phyloP scores from a whole-genome alignment of 2,888 invertebrate species.

The Strigamia crassipes region DNA sequence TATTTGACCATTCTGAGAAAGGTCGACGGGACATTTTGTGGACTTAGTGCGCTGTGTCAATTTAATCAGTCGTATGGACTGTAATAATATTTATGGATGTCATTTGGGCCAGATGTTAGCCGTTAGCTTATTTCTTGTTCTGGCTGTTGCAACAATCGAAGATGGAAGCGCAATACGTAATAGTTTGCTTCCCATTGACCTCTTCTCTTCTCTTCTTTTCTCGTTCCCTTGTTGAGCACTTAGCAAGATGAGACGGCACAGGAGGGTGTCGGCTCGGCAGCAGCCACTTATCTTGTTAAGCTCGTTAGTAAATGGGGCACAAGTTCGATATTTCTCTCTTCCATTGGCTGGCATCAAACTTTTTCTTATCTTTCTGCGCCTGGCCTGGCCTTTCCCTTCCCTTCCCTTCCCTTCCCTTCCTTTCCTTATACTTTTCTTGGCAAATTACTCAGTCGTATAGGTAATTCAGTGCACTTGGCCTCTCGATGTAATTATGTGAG shows the following conservation, averaged over 20 bases:
- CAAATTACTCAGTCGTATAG: neutral
- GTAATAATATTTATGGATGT: no score
- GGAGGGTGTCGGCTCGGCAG: constrained; percentile 33
- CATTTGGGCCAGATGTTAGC: neutral
- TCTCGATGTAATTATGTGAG: neutral
- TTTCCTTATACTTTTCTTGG: neutral
- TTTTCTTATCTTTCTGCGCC: neutral
- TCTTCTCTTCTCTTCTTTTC: no score
- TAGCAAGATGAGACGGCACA: constrained; percentile 18
- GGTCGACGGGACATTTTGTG: no score
- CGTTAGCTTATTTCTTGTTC: neutral
- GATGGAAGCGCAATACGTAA: constrained; percentile 7
- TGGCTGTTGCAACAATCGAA: constrained; percentile 10
- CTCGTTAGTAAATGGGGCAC: constrained; percentile 16
- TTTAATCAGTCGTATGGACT: no score
- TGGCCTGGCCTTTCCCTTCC: no score
- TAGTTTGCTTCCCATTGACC: constrained; percentile 31
- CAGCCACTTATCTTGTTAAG: constrained; percentile 34
- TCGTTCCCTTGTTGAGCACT: constrained; percentile 30
- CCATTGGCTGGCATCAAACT: neutral
- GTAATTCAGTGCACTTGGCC: neutral
- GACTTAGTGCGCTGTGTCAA: no score
- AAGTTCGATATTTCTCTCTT: constrained; percentile 1
- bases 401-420: no score
- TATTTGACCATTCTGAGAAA: no score